phyloP scores from a whole-genome alignment of 2,888 invertebrate genomes.

The Torymus texanus region DNA sequence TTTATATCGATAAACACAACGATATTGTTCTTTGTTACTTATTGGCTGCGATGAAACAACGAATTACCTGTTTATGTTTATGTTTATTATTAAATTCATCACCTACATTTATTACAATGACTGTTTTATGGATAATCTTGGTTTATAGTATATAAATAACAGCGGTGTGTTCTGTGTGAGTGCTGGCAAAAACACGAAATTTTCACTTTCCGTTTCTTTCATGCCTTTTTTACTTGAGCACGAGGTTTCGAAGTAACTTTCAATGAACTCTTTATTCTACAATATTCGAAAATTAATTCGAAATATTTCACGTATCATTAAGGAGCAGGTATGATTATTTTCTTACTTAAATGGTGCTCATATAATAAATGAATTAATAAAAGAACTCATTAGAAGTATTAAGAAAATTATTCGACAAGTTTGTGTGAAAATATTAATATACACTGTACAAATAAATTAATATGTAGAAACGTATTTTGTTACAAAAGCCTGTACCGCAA shows the following conservation, averaged over 20 bases:
- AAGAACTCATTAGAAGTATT: too few species aligned
- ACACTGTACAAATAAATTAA: background rate
- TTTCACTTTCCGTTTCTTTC: background rate
- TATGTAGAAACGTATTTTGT: background rate
- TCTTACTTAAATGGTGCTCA: background rate
- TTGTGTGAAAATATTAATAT: too few species aligned
- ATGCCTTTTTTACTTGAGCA: background rate
- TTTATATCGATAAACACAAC: conserved; percentile 56
- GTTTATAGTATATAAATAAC: conserved; percentile 57
- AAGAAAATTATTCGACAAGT: background rate
- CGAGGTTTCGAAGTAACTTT: conserved; percentile 14
- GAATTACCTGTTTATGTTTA: conserved; percentile 56
- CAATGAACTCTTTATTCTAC: conserved; percentile 1
- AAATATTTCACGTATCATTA: conserved; percentile 8
- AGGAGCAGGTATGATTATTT: background rate
- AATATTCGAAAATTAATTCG: conserved; percentile 16
- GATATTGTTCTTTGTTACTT: conserved; percentile 57
- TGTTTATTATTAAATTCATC: conserved; percentile 58
- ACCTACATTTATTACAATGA: conserved; percentile 65
- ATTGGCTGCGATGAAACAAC: conserved; percentile 60
- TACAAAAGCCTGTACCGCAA: conserved; percentile 18
- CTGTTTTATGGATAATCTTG: conserved; percentile 58
- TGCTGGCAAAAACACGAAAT: conserved; percentile 30
- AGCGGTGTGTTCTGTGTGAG: conserved; percentile 2
- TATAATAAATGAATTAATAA: background rate